phyloP scores from a whole-genome alignment of 2,888 invertebrate genomes.

The Lasius platythorax region DNA sequence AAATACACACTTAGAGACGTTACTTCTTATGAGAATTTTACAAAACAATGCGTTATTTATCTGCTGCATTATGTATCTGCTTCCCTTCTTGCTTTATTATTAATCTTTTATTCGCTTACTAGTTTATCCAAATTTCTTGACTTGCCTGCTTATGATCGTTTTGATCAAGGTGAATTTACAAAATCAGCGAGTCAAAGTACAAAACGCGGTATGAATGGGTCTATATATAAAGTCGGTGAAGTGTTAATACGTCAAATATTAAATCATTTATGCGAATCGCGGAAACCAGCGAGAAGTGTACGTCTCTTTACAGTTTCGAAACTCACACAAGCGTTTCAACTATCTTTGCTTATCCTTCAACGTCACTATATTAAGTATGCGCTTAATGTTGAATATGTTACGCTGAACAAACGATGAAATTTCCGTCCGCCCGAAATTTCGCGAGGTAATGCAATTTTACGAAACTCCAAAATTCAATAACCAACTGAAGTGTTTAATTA shows the following conservation, averaged over 20 bases:
- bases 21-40: not conserved
- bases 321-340: constrained; percentile 1
- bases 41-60: not conserved
- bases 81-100: not conserved
- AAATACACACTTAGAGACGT: not conserved
- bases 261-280: constrained; percentile 22
- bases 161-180: not conserved
- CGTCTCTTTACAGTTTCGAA: constrained; percentile 12
- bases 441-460: not conserved
- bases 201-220: not conserved
- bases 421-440: not conserved
- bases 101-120: not conserved
- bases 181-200: not conserved
- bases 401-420: constrained; percentile 29
- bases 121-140: not conserved
- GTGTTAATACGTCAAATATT: constrained; percentile 3
- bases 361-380: constrained; percentile 9
- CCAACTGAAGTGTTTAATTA: not conserved
- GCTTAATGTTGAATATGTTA: constrained; percentile 9
- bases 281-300: not conserved
- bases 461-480: not conserved
- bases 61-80: too few species aligned
- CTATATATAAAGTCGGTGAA: not conserved
- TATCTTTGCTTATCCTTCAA: constrained; percentile 25
- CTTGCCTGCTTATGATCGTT: not conserved